Base-by-base conservation (phyloP, 2,888 invertebrate species). In the Leptinotarsa haldemani region DNA sequence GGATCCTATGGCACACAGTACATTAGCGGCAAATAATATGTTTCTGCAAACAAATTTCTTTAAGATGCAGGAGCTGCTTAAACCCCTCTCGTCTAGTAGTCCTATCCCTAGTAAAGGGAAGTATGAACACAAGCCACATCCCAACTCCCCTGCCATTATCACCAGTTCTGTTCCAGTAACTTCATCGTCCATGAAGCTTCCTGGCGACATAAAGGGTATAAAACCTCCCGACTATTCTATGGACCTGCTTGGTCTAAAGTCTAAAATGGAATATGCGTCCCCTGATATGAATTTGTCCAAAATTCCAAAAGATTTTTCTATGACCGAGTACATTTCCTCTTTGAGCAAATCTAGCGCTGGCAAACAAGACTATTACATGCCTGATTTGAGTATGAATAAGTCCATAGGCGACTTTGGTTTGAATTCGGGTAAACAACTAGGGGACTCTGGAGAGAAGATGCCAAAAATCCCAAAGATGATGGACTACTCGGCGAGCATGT, bases 1-100 rank as follows among this genome's bases (percentile, higher is more conserved):
- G 0, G 95, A 95, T 86, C 93, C 94, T 0, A 90, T 95, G 88
- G 92, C 94, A 0, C 93, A 94, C 83, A 91, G 93, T 15, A 93
- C 93, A 46, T 87, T 94, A 78, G 92, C 93, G 12, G 93, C 94
- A 1, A 93, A 93, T 82, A 95, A 94, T 83, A 93, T 95, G 90
- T 95, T 94, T 79, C 89, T 95, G 81, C 81, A 81, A 74, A 92
- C 93, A 50, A 87, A 87, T 77, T 86, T 93, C 74, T 89, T 94
- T 78, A 94, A 94, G 88, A 92, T 94, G 89, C 93, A 93, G 83
- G 92, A 92, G 83, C 81, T 89, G 61, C 86, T 92, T 75, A 91
- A 92, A 84, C 92, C 92, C 1, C 85, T 92, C 53, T 90, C 91
- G 2, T 89, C 88, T 12, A 91, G 90, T 77, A 90, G 90, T 84